phyloP scores from a whole-genome alignment of 2,888 invertebrate genomes.

The Pammene aurita region DNA sequence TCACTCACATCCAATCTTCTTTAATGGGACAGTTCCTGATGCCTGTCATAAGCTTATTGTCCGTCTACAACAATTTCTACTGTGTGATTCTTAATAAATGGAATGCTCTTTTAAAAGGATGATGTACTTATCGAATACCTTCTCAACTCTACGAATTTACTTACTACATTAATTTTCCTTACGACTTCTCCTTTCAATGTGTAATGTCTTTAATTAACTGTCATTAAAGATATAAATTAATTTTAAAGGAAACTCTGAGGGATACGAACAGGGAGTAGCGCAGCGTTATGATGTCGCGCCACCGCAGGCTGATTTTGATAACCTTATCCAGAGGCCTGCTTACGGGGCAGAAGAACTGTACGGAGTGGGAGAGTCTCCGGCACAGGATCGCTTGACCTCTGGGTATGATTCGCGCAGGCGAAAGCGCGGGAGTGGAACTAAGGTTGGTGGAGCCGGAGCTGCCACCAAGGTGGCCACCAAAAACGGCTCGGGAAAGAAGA shows the following conservation, averaged over 20 bases:
- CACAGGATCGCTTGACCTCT: slow-evolving; percentile 71
- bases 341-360: slow-evolving; percentile 71
- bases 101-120: slow-evolving; percentile 29
- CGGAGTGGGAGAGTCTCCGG: slow-evolving; percentile 84
- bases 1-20: slow-evolving; percentile 40
- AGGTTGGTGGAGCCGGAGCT: slow-evolving; percentile 77
- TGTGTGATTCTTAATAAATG: slow-evolving; percentile 24
- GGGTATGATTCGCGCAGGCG: slow-evolving; percentile 72
- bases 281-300: slow-evolving; percentile 71
- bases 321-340: slow-evolving; percentile 83
- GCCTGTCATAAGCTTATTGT: slow-evolving; percentile 36
- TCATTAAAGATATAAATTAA: no score
- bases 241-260: slow-evolving; percentile 72
- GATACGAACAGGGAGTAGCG: slow-evolving; percentile 71
- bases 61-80: slow-evolving; percentile 31
- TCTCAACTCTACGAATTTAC: slow-evolving; percentile 2
- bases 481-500: slow-evolving; percentile 76
- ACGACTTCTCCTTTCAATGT: not conserved
- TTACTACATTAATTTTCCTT: not conserved
- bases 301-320: slow-evolving; percentile 78
- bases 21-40: slow-evolving; percentile 41
- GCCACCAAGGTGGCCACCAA: slow-evolving; percentile 79
- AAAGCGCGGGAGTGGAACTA: slow-evolving; percentile 76
- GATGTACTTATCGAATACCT: not conserved
- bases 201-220: slow-evolving; percentile 5